Percentiles rank a stretch among this genome's conserved stretches.
Evolutionary conservation across 2,888 invertebrate species (phyloP).

Genomic region (Tinea trinotella): DNA sequence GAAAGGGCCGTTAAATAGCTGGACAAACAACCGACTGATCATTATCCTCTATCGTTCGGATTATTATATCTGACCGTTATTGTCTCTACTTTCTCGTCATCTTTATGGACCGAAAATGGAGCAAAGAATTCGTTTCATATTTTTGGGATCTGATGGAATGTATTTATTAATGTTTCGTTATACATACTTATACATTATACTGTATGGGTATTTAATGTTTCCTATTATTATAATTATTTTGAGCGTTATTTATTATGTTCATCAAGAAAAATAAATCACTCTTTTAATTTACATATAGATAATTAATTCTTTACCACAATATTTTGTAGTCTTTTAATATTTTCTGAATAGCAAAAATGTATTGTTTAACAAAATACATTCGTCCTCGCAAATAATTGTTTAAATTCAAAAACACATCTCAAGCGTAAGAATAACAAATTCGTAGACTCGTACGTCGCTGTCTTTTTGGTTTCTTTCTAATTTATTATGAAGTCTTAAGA

Average conservation of each 20-base stretch:
- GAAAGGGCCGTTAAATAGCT: conserved; percentile 14
- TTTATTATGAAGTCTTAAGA: conserved; percentile 17
- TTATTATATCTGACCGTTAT: conserved; percentile 17
- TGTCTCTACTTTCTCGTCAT: not conserved
- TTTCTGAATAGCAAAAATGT: too few relatives aligned
- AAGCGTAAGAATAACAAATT: not conserved
- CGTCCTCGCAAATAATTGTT: too few relatives aligned
- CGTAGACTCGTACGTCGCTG: not conserved
- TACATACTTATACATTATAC: too few relatives aligned
- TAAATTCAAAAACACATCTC: too few relatives aligned
- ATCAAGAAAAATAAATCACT: too few relatives aligned
- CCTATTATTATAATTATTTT: too few relatives aligned
- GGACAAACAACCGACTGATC: conserved; percentile 15
- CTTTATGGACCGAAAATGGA: conserved; percentile 6
- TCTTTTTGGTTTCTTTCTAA: conserved; percentile 12
- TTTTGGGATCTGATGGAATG: conserved; percentile 14
- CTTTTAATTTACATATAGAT: too few relatives aligned
- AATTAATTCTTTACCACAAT: too few relatives aligned
- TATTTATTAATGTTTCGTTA: conserved; percentile 6
- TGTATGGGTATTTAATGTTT: too few relatives aligned
- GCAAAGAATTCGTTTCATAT: conserved; percentile 5
- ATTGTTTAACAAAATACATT: too few relatives aligned
- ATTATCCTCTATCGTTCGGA: conserved; percentile 16
- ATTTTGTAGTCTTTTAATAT: too few relatives aligned
- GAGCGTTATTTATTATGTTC: too few relatives aligned